Evolutionary conservation across 2,888 invertebrate genomes (phyloP), one percentile per base, ranked within the genome.

Genomic region (Mesodorylaimus sp.): DNA sequence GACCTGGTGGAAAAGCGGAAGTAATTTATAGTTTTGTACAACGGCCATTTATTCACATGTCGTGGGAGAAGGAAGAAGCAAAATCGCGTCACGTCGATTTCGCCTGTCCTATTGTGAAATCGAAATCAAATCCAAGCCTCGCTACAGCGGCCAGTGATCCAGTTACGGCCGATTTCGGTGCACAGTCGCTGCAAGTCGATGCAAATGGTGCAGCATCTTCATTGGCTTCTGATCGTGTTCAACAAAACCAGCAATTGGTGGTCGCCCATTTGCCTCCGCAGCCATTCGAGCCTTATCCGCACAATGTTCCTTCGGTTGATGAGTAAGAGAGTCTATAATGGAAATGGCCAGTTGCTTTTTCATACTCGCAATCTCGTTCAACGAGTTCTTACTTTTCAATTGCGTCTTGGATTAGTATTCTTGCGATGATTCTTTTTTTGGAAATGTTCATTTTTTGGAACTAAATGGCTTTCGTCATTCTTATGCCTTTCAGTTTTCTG

Each of bases 21-120:
- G 87, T 95, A 1, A 93, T 99, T 57, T 99, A 99, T 73, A 97
- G 95, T 71, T 99, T 99, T 68, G 95, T 99, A 0, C 97, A 99
- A 67, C 75, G 97, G 1, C 97, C 97, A 0, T 99, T 99, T 70
- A 85, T 99, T 48, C 89, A 93, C 65, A 88, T 89, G 84, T 89
- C 89, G 0, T 99, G 97, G 97, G 97, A 99, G 67, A 99, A 99
- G 63, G 97, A 99, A 64, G 97, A 99, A 63, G 95, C 93, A 0
- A 91, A 93, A 66, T 89, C 88, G 63, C 79, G 97, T 1, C 97
- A 99, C 66, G 97, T 99, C 0, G 97, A 99, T 69, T 99, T 65
- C 48, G 65, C 65, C 26, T 65, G 64, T 51, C 65, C 65, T 7
- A 64, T 66, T 48, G 64, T 65, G 19, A 65, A 66, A 55, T 62